A percentile compares a stretch with the other conserved stretches of the same genome.
Evolutionary conservation across 2,888 invertebrate genomes (phyloP).

Genomic region (Rhamnusium bicolor): DNA sequence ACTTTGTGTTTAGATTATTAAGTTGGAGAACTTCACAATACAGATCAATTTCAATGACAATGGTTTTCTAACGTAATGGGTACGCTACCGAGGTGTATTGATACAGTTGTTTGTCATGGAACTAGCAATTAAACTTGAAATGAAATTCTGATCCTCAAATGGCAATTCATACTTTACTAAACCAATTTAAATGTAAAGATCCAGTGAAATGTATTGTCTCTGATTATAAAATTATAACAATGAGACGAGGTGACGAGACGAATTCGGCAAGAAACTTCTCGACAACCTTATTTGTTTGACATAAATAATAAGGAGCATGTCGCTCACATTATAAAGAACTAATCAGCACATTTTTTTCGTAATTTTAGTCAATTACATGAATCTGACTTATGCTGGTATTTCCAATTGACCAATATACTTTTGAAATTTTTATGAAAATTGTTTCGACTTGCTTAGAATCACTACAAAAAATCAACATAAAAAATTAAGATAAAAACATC

Average conservation of each 20-base stretch:
- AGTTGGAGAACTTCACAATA: slow-evolving; percentile 42
- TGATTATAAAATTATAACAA: neutral
- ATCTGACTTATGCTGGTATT: too few species aligned
- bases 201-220: slow-evolving; percentile 12
- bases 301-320: too few species aligned
- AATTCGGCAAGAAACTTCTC: neutral
- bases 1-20: slow-evolving; percentile 47
- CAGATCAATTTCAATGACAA: slow-evolving; percentile 53
- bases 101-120: slow-evolving; percentile 52
- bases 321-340: too few species aligned
- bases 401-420: too few species aligned
- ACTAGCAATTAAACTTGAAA: slow-evolving; percentile 48
- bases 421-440: too few species aligned
- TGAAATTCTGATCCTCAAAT: slow-evolving; percentile 36
- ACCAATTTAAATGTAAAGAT: slow-evolving; percentile 17
- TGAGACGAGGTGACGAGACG: neutral
- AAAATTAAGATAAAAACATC: too few species aligned
- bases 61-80: slow-evolving; percentile 52
- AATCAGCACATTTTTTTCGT: too few species aligned
- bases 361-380: too few species aligned
- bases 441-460: too few species aligned
- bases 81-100: slow-evolving; percentile 51
- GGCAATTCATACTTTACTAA: slow-evolving; percentile 6
- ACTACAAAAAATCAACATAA: too few species aligned
- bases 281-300: too few species aligned